Base-by-base conservation (phyloP, 92 coral and sea anemone species). In the Heliopora coerulea region DNA sequence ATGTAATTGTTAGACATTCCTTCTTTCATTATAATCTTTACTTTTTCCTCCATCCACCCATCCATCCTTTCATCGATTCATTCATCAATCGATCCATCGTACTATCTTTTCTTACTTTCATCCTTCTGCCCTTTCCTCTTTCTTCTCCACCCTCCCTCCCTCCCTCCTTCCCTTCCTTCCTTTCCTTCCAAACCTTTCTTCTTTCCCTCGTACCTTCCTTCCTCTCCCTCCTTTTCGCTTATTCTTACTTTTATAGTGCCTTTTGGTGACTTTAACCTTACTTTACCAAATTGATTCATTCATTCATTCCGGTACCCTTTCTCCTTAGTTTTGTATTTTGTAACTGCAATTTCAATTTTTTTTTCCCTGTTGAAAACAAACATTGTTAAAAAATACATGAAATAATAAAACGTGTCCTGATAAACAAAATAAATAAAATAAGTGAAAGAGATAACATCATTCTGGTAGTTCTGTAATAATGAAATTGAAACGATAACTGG, bases 261-360 rank as follows among this genome's bases (percentile, higher is more conserved):
- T 64, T 37, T 14, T 37, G 9, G 4, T 3, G 3, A 24, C 8
- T 37, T 46, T 18, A 10, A 9, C 18, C 30, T 3, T 27, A 9
- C 26, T 8, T 57, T 32, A 3, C 29, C 12, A 1, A 25, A 0
- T 19, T 21, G 27, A 6, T 25, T 34, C 56, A 23, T 11, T 7
- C n/a, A 19, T 65, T 33, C 25, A 14, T 12, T 39, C 73, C 56
- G 5, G 12, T 1, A 9, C 40, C 1, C 57, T 66, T 12, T 15
- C 56, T 17, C n/a, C n/a, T n/a, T n/a, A n/a, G n/a, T 23, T 20
- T 21, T 13, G 14, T 44, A 28, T 32, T 8, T 73, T 42, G 12
- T 11, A 88, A 86, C 86, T 88, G 20, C 89, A 84, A 2, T 79
- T 76, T 2, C n/a, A n/a, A n/a, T 50, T 88, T 40, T 54, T 80